A percentile compares a stretch with the other conserved stretches of the same genome.
These are phyloP conservation scores for Sebastes taczanowskii DNA, from an alignment of 2,797 vertebrate genomes.

Conservation along the genomic window DNA sequence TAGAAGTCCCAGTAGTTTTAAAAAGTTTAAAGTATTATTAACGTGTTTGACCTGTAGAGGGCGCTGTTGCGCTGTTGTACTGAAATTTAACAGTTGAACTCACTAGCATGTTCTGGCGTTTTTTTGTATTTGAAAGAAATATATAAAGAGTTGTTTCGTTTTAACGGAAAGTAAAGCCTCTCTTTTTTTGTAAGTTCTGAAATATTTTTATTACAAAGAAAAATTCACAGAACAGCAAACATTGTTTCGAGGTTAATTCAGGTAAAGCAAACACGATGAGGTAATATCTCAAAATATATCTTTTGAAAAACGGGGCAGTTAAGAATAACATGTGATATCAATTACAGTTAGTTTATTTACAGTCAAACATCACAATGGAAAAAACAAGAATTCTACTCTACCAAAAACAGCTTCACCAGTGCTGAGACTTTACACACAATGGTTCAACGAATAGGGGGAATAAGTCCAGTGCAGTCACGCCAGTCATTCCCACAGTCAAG, in stretches of 20 bases:
- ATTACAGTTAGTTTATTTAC: constrained; percentile 83
- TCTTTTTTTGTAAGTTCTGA: constrained; percentile 64
- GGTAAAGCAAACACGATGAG: constrained; percentile 79
- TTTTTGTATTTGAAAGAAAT: constrained; percentile 5
- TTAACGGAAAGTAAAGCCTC: constrained; percentile 45
- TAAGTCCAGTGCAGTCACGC: constrained; percentile 65
- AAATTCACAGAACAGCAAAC: constrained; percentile 88
- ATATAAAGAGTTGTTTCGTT: neutral
- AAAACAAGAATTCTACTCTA: constrained; percentile 81
- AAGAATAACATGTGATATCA: constrained; percentile 81
- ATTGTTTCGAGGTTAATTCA: constrained; percentile 80
- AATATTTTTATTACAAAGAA: constrained; percentile 89
- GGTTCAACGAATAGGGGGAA: constrained; percentile 65
- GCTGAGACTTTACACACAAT: constrained; percentile 84
- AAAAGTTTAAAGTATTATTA: neutral
- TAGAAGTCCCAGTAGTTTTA: neutral
- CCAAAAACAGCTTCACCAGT: constrained; percentile 88
- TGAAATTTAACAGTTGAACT: constrained; percentile 1
- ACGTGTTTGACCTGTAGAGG: constrained; percentile 1
- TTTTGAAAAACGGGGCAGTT: constrained; percentile 80
- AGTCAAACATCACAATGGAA: constrained; percentile 82
- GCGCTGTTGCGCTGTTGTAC: neutral
- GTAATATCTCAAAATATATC: constrained; percentile 83
- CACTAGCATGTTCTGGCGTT: constrained; percentile 13
- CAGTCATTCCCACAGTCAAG: constrained; percentile 68